A percentile compares a stretch with the other conserved stretches of the same genome.
Evolutionary conservation across 2,888 invertebrate species (phyloP).

Genomic region (Cryptocheilus praepositus): DNA sequence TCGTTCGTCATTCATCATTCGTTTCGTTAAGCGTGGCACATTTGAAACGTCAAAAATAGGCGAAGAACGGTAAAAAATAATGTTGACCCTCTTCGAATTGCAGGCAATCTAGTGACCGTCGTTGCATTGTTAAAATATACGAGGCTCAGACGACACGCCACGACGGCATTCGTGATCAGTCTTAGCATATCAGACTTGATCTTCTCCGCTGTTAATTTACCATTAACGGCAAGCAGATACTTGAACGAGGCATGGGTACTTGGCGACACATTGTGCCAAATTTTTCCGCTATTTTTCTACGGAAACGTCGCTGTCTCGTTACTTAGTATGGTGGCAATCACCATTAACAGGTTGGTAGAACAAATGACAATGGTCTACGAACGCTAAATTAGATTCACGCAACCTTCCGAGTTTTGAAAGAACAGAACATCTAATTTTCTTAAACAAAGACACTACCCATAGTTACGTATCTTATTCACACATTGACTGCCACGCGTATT

Average conservation of each 20-base stretch:
- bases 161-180: slow-evolving; percentile 91
- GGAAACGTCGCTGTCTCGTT: slow-evolving; percentile 92
- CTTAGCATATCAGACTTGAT: slow-evolving; percentile 90
- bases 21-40: no score
- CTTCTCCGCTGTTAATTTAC: slow-evolving; percentile 89
- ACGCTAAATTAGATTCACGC: no score
- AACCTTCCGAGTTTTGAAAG: no score
- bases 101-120: slow-evolving; percentile 90
- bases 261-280: slow-evolving; percentile 85
- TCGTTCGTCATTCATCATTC: no score
- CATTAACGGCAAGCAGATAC: slow-evolving; percentile 88
- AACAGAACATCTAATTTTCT: no score
- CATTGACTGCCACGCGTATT: no score
- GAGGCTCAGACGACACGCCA: slow-evolving; percentile 88
- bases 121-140: slow-evolving; percentile 86
- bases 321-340: slow-evolving; percentile 92
- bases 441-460: no score
- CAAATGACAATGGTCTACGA: no score
- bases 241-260: slow-evolving; percentile 89
- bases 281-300: slow-evolving; percentile 92
- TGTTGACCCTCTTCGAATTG: slow-evolving; percentile 58
- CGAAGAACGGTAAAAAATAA: not conserved
- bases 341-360: slow-evolving; percentile 84
- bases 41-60: no score
- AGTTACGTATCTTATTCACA: no score